A percentile compares a stretch with the other conserved stretches of the same genome.
These are phyloP conservation scores for Polyodon spathula DNA, from an alignment of 2,113 vertebrate species.

Conservation along the genomic window DNA sequence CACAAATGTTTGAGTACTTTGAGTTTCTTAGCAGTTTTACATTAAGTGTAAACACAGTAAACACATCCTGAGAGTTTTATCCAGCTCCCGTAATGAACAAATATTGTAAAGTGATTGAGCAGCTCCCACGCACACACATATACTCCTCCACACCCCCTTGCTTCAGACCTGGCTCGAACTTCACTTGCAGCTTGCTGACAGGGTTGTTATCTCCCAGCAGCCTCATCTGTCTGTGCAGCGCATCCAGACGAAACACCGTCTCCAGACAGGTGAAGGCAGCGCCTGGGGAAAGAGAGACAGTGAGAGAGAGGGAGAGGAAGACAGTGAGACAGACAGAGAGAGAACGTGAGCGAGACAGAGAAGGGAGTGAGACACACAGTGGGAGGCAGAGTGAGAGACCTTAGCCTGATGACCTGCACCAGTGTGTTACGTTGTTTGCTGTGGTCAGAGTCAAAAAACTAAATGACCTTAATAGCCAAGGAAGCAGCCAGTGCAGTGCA, in stretches of 20 bases:
- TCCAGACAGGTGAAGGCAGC: constrained; percentile 91
- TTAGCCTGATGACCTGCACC: too few species aligned
- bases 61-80: not conserved
- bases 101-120: too few species aligned
- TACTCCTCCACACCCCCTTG: too few species aligned
- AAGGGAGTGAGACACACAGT: too few species aligned
- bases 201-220: constrained; percentile 89
- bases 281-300: constrained; percentile 47
- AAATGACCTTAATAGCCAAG: too few species aligned
- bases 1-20: not conserved
- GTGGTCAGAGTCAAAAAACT: too few species aligned
- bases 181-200: constrained; percentile 87
- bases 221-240: constrained; percentile 87
- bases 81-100: too few species aligned
- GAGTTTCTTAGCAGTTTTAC: not conserved
- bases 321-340: not conserved
- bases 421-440: not conserved
- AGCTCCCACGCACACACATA: too few species aligned
- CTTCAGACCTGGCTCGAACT: constrained; percentile 82
- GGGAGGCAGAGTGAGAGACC: too few species aligned
- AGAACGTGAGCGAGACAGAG: too few species aligned
- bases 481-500: too few species aligned
- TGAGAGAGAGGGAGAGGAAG: too few species aligned
- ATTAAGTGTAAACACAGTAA: not conserved
- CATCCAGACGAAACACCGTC: constrained; percentile 85